Evolutionary conservation across 2,113 vertebrate genomes (phyloP), one percentile per base, ranked within the genome.

Genomic region (Clarias batrachus): DNA sequence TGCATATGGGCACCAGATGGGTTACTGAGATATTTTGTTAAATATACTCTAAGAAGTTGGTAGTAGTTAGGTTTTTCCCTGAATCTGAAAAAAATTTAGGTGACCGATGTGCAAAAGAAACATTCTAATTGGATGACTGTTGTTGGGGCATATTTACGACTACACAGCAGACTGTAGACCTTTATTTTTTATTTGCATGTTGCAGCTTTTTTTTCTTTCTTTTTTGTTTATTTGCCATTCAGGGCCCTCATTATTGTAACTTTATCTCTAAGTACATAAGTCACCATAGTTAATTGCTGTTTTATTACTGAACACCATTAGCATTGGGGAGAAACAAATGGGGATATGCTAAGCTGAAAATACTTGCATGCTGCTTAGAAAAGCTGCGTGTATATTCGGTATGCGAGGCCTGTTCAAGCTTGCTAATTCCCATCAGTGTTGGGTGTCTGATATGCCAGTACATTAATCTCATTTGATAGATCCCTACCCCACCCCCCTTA

Each of bases 321-420:
- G 56, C 63, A 80, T 12, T 74, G 63, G 73, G 66, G 48, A 85
- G 33, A n/a, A 13, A n/a, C 81, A 84, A 30, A 57, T 82, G 33
- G 60, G 68, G 21, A 76, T 54, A 56, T 65, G 78, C 71, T 86
- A 86, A 89, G 78, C 41, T 68, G 57, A 33, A 83, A 82, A 74
- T 83, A 66, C 73, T 59, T 88, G 86, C 89, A 88, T 87, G 89
- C 84, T 88, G 65, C 68, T 88, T 66, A 73, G 59, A 79, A 83
- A 60, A 85, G 88, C 85, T 41, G 78, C 48, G 27, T 81, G 85
- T 81, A 74, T 74, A 81, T 80, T 81, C 81, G 63, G 23, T 80
- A 23, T 74, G 77, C n/a, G 25, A 83, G 68, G 37, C 54, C 68
- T 57, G 21, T 87, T 89, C 73, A 19, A 63, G 37, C 57, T 66